Percentiles rank a stretch among this genome's conserved stretches.
Conservation (phyloP, 2,113 vertebrate species). For the Anoplopoma fimbria region DNA sequence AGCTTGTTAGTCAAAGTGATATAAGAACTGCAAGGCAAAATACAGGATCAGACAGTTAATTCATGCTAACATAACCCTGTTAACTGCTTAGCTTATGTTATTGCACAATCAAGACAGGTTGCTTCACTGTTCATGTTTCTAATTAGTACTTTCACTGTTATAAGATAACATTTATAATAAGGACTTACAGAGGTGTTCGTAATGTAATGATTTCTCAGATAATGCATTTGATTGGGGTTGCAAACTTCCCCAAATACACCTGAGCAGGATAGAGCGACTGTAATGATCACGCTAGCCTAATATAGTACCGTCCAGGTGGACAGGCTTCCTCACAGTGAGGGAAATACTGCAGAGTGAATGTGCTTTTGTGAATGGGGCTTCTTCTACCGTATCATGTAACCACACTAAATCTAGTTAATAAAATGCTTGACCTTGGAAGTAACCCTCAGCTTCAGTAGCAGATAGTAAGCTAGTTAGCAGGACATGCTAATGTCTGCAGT, state of each 20-base stretch:
- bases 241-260: not conserved
- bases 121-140: not conserved
- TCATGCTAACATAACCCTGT: conserved; percentile 5
- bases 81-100: not conserved
- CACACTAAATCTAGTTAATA: not conserved
- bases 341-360: not conserved
- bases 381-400: not conserved
- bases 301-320: not conserved
- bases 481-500: no score
- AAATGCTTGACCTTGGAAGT: not conserved
- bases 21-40: not conserved
- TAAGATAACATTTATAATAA: not conserved
- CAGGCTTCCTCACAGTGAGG: not conserved
- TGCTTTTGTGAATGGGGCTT: not conserved
- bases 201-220: not conserved
- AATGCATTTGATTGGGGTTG: not conserved
- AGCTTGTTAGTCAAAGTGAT: not conserved
- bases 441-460: no score
- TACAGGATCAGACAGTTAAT: not conserved
- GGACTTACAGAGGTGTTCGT: not conserved
- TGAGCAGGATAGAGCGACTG: not conserved
- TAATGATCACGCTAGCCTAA: not conserved
- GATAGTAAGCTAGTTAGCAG: no score
- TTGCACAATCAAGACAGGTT: not conserved
- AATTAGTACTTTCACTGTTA: not conserved